phyloP scores from a whole-genome alignment of 2,113 vertebrate genomes.

The Xenopus tropicalis region UCB_Xtro_10.0 CM004451.2:52175501-52176000 shows the following conservation, averaged over 20 bases:
- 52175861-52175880: conserved; percentile 32
- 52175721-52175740: conserved; percentile 3
- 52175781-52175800: conserved; percentile 70
- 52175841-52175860: conserved; percentile 41
- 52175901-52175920: conserved; percentile 41
- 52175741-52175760: conserved; percentile 75
- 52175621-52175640: too few relatives aligned
- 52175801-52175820: conserved; percentile 67
- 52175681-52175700: too few relatives aligned
- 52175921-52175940: conserved; percentile 33
- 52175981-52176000: conserved; percentile 22
- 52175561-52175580: too few relatives aligned
- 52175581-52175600: too few relatives aligned
- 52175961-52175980: conserved; percentile 29
- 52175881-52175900: conserved; percentile 43
- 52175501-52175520: too few relatives aligned
- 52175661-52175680: too few relatives aligned
- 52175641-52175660: too few relatives aligned
- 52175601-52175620: too few relatives aligned
- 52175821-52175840: conserved; percentile 60
- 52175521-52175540: too few relatives aligned
- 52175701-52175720: too few relatives aligned
- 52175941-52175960: conserved; percentile 20
- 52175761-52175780: conserved; percentile 69
- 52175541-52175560: too few relatives aligned